Evolutionary conservation across 2,113 vertebrate species (phyloP), one percentile per base, ranked within the genome.

Genomic region (Centropus unirufus): DNA sequence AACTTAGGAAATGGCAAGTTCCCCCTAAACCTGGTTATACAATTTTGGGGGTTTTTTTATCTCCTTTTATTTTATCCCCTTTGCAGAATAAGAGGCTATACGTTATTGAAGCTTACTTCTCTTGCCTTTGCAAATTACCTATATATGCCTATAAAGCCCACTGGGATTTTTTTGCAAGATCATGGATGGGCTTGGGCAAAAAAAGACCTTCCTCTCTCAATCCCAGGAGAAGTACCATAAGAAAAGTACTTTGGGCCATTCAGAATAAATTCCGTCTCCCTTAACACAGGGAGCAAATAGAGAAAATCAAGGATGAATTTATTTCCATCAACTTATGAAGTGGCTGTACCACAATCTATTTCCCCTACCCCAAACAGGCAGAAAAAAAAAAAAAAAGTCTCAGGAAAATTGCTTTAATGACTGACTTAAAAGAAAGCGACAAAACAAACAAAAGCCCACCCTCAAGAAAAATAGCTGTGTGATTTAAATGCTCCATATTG

Each of bases 401-500:
- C 63, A 20, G 7, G 47, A 73, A 87, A 64, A 79, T n/a, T 68
- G 36, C 27, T 85, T 87, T 93, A 85, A 95, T 73, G 58, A 49
- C 27, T 10, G 2, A 44, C 63, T 89, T 76, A 47, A 64, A 79
- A 61, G 51, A 44, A 58, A 12, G 2, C 3, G 20, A 68, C 57
- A 77, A 92, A 92, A 18, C 69, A 93, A 93, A 91, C n/a, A 89
- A 87, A 86, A 86, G 34, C 93, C 85, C 59, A 80, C 68, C 69
- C 72, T 93, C 66, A 14, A 86, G 52, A 87, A 90, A 96, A 93
- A 81, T 47, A 92, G 49, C 78, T 2, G 1, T 39, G 52, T 20
- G 58, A 91, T 92, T 95, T 89, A 92, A 94, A 82, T 63, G 74
- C 42, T 96, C 55, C 21, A 2, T 86, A 90, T 67, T 85, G 89